Evolutionary conservation across 2,888 invertebrate genomes (phyloP), one percentile per base, ranked within the genome.

Genomic region (Phortica magna): DNA sequence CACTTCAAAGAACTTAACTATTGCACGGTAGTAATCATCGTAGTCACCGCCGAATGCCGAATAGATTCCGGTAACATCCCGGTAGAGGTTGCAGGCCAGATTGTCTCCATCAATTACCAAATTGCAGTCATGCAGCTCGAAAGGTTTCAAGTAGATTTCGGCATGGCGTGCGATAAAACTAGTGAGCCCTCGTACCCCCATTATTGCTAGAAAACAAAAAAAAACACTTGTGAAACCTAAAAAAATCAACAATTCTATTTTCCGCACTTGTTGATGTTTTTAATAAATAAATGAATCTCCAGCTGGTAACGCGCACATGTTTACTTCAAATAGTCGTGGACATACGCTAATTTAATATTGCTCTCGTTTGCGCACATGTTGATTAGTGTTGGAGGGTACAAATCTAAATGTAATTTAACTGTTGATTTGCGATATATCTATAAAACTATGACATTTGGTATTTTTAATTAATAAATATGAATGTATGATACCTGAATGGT

Each of bases 171-270:
- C 94, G 79, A 97, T 95, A 83, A 95, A 97, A 0, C 96, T 95
- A 14, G 97, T 97, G 77, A 98, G 92, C 57, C 98, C 98, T 75
- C 94, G 93, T 7, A 98, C 95, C 10, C 98, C 98, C 98, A 98
- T 96, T 79, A 72, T n/a, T 64, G 65, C 53, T 19, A 10, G 22
- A 48, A 3, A 2, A 19, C 17, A 19, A 4, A 19, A 19, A 4
- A 61, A 19, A 3, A 19, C 0, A 19, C 0, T 17, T 22, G 59
- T 61, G 1, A 61, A 61, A 6, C 2, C 1, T 5, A 2, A 48
- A 48, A 12, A 48, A 3, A 48, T 48, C 6, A 48, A 9, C 2
- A 14, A 48, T 31, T 31, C 3, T 2, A 31, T 31, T 31, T 31
- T 31, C 31, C 48, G 48, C 48, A 48, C 48, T 48, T 48, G 48